Evolutionary conservation across 2,888 invertebrate species (phyloP).

Genomic region (Lasioglossum oenotherae): DNA sequence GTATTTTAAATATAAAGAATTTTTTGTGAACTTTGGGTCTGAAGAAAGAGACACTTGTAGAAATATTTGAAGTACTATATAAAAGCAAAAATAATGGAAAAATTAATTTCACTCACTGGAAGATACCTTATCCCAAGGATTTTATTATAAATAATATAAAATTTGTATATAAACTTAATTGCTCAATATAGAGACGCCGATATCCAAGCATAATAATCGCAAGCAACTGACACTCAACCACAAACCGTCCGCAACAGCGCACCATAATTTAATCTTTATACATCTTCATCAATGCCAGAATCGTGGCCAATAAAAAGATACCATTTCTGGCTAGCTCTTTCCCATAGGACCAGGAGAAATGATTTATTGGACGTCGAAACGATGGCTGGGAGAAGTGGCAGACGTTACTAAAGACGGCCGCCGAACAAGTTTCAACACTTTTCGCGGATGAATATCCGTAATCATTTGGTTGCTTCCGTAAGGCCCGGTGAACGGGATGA

Average conservation of each 20-base stretch:
- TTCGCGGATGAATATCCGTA: constrained; percentile 20
- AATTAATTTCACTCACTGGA: neutral
- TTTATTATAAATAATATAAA: neutral
- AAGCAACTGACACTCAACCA: neutral
- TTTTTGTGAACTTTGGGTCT: neutral
- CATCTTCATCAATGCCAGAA: constrained; percentile 33
- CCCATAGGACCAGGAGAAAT: constrained; percentile 8
- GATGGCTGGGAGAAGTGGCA: constrained; percentile 24
- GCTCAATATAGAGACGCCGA: neutral
- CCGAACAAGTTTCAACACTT: constrained; percentile 23
- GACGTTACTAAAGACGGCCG: constrained; percentile 18
- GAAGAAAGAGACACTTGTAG: neutral
- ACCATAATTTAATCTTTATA: constrained; percentile 33
- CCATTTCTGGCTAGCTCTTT: neutral
- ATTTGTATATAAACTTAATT: neutral
- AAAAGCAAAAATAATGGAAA: neutral
- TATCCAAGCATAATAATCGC: neutral
- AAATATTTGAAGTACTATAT: neutral
- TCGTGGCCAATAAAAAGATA: constrained; percentile 9
- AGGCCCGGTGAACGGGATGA: neutral
- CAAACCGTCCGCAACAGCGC: neutral
- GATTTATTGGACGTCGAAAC: constrained; percentile 37
- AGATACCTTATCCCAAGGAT: neutral
- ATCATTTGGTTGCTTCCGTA: constrained; percentile 12
- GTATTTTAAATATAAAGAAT: neutral